Base-by-base conservation (phyloP, 2,888 invertebrate genomes). In the Pristionchus entomophagus region DNA sequence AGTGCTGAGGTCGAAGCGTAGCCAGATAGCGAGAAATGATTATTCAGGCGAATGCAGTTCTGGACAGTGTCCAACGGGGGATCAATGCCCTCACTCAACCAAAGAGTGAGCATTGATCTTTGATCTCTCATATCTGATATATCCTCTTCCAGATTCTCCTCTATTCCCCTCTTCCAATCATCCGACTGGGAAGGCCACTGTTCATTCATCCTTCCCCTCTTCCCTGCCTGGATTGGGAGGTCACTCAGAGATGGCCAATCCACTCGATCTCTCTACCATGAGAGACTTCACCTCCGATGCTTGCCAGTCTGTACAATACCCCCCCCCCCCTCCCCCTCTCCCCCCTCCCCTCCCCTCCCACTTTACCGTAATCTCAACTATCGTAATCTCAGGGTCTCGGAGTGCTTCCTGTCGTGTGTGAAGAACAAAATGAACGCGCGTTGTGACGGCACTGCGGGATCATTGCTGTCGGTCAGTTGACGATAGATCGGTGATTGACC, bases 401-500 rank as follows among this genome's bases (percentile, higher is more conserved):
- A 84, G 32, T 84, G 84, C 29, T 84, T 84, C 38, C 73, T 84
- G 12, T 19, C n/a, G 19, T 84, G 84, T 38, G 51, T 84, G 12
- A 69, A 73, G 51, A 73, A 17, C 12, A 84, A 84, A 53, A 73
- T 84, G 84, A 84, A 84, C 38, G 49, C 69, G 1, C 49, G 73
- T 12, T 84, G 84, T 73, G 73, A 84, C 10, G 84, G 84, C n/a
- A 53, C 45, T 35, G 84, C 84, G 3, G 84, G 84, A 35, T 53
- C 84, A 5, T 49, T 84, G 2, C 32, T 84, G 2, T 84, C 84
- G 41, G 84, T 84, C 4, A 82, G 80, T 80, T 81, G 38, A 12
- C 14, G 12, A 26, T 41, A 12, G n/a, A 53, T 81, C 35, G 80
- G 41, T 77, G 14, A 49, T 22, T 78, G 45, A 5, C 41, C 32